Evolutionary conservation across 2,113 vertebrate genomes (phyloP), one percentile per base, ranked within the genome.

Genomic region (Phalacrocorax aristotelis): DNA sequence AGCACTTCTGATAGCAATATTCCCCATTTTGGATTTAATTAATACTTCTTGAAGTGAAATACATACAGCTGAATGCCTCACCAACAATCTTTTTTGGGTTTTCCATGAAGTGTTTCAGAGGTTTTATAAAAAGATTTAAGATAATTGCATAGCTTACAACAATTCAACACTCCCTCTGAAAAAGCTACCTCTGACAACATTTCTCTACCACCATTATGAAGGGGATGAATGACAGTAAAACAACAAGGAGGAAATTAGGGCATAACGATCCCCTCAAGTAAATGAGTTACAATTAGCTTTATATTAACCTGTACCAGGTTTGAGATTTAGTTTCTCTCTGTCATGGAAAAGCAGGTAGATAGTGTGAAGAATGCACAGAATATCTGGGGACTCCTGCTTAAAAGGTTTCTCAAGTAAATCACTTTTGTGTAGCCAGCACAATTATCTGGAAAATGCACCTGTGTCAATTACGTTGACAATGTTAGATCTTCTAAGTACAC

Each of bases 391-490:
- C 29, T 55, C 7, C 15, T n/a, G 17, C 10, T 57, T 34, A 29
- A n/a, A 75, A 46, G 6, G 19, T 26, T 55, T 76, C 52, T n/a
- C 48, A 22, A 48, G 40, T 15, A 16, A 58, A 7, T 7, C 23
- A 16, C 13, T 57, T 72, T 38, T 52, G 15, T 6, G 36, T 7
- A 90, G 71, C 25, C 22, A 51, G 21, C n/a, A 18, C 29, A 55
- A n/a, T 4, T 4, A 76, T 10, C 49, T 21, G 58, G 32, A 65
- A 75, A 51, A 82, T 0, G 1, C 42, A 30, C 6, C 21, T 2
- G 13, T 1, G 16, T 7, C 57, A 21, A 32, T 11, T 38, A 23
- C 3, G 0, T 2, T 27, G 18, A 38, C 60, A 34, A 21, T 0
- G 20, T 9, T 1, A 27, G 13, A 14, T 26, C 30, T 44, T 29